These are phyloP conservation scores for Chrysolina americana DNA, from an alignment of 2,888 invertebrate genomes.

Conservation along the genomic window DNA sequence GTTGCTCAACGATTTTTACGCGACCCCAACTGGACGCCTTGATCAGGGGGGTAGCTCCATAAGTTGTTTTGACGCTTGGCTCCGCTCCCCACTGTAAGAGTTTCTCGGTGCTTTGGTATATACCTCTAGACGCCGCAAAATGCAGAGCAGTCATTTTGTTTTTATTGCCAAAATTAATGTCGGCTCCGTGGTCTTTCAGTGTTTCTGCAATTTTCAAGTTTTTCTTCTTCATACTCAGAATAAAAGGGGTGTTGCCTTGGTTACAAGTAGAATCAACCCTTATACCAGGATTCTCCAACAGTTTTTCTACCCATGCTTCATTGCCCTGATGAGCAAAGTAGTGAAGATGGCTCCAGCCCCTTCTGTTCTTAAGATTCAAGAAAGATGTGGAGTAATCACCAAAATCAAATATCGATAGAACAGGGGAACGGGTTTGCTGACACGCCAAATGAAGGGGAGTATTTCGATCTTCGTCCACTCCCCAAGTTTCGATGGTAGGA, in stretches of 20 bases:
- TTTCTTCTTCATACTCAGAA: slow-evolving; percentile 29
- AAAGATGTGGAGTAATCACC: too few relatives aligned
- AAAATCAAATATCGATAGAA: too few relatives aligned
- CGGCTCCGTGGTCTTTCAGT: slow-evolving; percentile 24
- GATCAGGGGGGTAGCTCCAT: slow-evolving; percentile 34
- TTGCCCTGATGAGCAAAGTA: slow-evolving; percentile 8
- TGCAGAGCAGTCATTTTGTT: slow-evolving; percentile 32
- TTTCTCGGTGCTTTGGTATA: slow-evolving; percentile 5
- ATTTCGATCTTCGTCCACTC: slow-evolving; percentile 32
- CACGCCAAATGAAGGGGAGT: slow-evolving; percentile 33
- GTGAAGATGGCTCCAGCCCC: slow-evolving; percentile 16
- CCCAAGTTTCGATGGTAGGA: slow-evolving; percentile 19
- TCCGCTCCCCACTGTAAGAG: slow-evolving; percentile 25
- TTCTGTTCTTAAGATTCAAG: slow-evolving; percentile 20
- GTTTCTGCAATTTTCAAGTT: slow-evolving; percentile 19
- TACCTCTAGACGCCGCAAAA: slow-evolving; percentile 24
- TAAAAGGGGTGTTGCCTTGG: slow-evolving; percentile 32
- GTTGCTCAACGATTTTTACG: background rate
- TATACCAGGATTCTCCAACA: slow-evolving; percentile 18
- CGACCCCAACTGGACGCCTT: slow-evolving; percentile 17
- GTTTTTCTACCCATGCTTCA: slow-evolving; percentile 10
- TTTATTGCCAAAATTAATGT: slow-evolving; percentile 30
- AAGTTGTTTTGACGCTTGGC: slow-evolving; percentile 9
- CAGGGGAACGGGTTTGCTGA: too few relatives aligned
- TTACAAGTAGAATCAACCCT: slow-evolving; percentile 21